Conservation (phyloP, 2,888 invertebrate genomes). For the Ectobius pallidus region DNA sequence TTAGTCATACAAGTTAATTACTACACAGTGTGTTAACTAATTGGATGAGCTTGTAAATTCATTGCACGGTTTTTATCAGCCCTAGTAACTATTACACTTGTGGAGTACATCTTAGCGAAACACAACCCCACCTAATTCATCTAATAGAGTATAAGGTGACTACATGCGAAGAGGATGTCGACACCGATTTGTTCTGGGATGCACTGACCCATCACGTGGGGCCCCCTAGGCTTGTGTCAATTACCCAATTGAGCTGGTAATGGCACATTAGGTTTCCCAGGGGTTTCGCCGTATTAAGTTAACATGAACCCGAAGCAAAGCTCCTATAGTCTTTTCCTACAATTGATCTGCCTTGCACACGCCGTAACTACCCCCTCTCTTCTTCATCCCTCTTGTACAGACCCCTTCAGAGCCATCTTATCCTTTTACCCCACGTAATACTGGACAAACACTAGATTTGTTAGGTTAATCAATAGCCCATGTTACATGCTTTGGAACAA, state of each 20-base stretch:
- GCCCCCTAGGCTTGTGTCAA: slow-evolving; percentile 18
- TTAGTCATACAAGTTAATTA: no score
- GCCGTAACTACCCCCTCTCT: slow-evolving; percentile 15
- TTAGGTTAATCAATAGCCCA: slow-evolving; percentile 10
- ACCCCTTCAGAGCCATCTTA: slow-evolving; percentile 18
- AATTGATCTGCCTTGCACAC: slow-evolving; percentile 10
- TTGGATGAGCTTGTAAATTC: no score
- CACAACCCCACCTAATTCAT: slow-evolving; percentile 6
- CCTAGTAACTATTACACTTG: neutral
- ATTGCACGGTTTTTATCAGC: no score
- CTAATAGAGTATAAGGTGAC: slow-evolving; percentile 28
- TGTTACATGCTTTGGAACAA: neutral
- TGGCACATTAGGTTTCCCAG: slow-evolving; percentile 30
- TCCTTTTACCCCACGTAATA: slow-evolving; percentile 14
- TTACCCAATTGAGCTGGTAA: slow-evolving; percentile 31
- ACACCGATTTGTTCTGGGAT: slow-evolving; percentile 18
- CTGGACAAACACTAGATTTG: neutral
- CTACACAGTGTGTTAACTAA: no score
- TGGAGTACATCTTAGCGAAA: neutral
- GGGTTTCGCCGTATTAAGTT: slow-evolving; percentile 23
- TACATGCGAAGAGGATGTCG: slow-evolving; percentile 8
- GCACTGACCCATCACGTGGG: slow-evolving; percentile 23
- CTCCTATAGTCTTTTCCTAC: slow-evolving; percentile 1
- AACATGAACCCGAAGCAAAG: slow-evolving; percentile 2
- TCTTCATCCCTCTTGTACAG: slow-evolving; percentile 15